Conservation (phyloP, 2,113 vertebrate genomes). For the Perca fluviatilis region DNA sequence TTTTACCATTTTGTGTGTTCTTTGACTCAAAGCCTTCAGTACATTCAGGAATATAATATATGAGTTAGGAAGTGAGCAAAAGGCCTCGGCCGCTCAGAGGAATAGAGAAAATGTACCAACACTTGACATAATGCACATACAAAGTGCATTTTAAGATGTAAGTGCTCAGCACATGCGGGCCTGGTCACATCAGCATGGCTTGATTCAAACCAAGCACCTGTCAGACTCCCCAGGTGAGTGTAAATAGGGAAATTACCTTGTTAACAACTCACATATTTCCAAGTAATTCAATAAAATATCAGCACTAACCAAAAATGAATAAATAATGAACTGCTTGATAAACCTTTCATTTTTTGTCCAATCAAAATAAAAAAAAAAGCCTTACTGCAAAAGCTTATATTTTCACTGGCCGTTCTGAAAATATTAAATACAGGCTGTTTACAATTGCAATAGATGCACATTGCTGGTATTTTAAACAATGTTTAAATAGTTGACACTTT, state of each 20-base stretch:
- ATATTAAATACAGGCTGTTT: background rate
- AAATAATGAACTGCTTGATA: background rate
- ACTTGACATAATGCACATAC: background rate
- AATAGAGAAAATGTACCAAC: background rate
- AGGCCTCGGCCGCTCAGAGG: slow-evolving; percentile 19
- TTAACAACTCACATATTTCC: background rate
- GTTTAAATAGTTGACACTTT: background rate
- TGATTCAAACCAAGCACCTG: background rate
- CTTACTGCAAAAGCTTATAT: background rate
- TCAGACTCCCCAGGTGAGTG: slow-evolving; percentile 11
- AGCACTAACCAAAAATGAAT: background rate
- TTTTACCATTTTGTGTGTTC: background rate
- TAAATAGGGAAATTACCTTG: slow-evolving; percentile 13
- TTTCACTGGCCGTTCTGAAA: background rate
- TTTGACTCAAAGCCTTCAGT: background rate
- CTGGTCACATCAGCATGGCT: slow-evolving; percentile 11
- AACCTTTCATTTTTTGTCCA: background rate
- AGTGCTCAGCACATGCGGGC: background rate
- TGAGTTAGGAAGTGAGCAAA: background rate
- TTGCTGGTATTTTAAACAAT: background rate
- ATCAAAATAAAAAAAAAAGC: background rate
- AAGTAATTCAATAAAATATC: background rate
- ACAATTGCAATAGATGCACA: background rate
- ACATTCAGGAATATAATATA: background rate
- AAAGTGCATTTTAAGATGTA: background rate